Conservation (phyloP, 2,797 vertebrate species). For the Mycteria americana region DNA sequence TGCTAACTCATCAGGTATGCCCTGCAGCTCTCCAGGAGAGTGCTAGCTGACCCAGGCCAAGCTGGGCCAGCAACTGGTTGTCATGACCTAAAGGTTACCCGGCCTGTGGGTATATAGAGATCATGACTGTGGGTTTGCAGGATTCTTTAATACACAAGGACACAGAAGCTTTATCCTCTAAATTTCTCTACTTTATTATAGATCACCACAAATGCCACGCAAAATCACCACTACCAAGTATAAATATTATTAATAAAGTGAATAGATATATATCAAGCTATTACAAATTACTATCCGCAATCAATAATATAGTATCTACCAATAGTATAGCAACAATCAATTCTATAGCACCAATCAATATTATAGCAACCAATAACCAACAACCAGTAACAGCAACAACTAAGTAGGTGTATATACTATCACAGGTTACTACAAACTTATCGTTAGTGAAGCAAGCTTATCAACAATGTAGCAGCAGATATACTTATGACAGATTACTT, state of each 20-base stretch:
- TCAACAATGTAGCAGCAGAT: not conserved
- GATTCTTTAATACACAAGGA: not conserved
- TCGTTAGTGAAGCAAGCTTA: not conserved
- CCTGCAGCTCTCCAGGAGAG: not conserved
- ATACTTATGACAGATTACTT: not conserved
- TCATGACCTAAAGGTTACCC: not conserved
- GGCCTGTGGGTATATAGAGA: not conserved
- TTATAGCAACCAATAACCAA: not conserved
- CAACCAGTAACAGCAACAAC: not conserved
- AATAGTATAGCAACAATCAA: not conserved
- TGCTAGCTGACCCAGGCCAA: not conserved
- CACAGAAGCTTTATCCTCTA: not conserved
- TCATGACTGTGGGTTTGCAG: fast-evolving
- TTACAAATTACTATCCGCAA: not conserved
- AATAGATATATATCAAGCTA: not conserved
- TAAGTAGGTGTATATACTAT: not conserved
- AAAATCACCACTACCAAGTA: not conserved
- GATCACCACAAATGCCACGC: not conserved
- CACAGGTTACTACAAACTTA: not conserved
- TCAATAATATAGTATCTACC: not conserved
- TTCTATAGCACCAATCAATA: not conserved
- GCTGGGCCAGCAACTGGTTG: not conserved
- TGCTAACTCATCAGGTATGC: not conserved
- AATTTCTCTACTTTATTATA: not conserved
- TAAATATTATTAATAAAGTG: not conserved